Evolutionary conservation across 2,888 invertebrate genomes (phyloP), one percentile per base, ranked within the genome.

Genomic region (Diplazon laetatorius): DNA sequence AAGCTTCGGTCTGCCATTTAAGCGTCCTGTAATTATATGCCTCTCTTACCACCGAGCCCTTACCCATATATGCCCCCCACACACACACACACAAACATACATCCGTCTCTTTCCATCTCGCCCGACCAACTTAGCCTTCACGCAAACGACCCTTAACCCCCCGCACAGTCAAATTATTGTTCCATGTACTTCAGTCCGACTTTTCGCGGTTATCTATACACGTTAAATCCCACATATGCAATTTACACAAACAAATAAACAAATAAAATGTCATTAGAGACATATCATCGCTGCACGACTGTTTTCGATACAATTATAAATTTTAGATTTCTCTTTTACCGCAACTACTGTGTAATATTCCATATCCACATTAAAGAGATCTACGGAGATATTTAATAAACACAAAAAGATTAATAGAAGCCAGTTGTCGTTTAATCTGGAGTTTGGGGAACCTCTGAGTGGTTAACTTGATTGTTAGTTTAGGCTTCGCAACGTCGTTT

Each of bases 1-100:
- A 82, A 86, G 83, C 82, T 82, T 82, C 82, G 79, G 79, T 84
- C 86, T 85, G 85, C 84, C 83, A 85, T 89, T 87, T 87, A 89
- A 87, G 86, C 87, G 83, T 85, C 83, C 86, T 86, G 86, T 89
- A 89, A 89, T 89, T 89, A 89, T 87, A 88, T 84, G 85, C 83
- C 83, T 82, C 82, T 83, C 82, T 76, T 76, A 76, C 76, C 65
- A 50, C 46, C 63, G 35, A 73, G 63, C 63, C 63, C 57, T 39
- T 16, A 55, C 14, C 55, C 30, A 55, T 55, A 55, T 30, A 55
- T 25, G 6, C 30, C 2, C 30, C 42, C 44, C 48, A 46, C 57
- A 52, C 42, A 35, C 65, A 57, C 37, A 65, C 18, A 39, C 66
- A 68, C 39, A 55, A 22, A 9, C 22, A 20, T 35, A 25, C 42